Percentiles rank a stretch among this genome's conserved stretches.
These are phyloP conservation scores for Harpegnathos saltator DNA, from an alignment of 1,140 invertebrate species.

Conservation along the genomic window DNA sequence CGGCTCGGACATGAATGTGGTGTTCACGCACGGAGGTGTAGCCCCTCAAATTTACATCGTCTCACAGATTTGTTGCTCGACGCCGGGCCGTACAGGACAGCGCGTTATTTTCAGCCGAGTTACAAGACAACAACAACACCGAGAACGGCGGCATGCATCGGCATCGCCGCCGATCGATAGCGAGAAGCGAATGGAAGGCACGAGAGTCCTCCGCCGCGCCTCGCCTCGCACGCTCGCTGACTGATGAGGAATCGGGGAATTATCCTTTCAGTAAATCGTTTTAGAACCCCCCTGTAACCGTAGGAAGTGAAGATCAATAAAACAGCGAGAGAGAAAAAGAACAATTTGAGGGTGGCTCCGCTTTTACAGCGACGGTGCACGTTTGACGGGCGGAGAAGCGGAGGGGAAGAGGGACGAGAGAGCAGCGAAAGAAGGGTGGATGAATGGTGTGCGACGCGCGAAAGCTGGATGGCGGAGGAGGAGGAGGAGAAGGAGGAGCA, in stretches of 20 bases:
- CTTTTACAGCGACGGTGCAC: constrained; percentile 74
- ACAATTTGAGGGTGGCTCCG: constrained; percentile 78
- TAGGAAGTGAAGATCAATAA: constrained; percentile 84
- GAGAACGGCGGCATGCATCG: constrained; percentile 43
- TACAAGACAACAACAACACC: background rate
- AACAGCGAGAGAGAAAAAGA: constrained; percentile 81
- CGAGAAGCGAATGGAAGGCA: background rate
- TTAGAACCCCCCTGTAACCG: constrained; percentile 74
- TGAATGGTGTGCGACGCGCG: constrained; percentile 49
- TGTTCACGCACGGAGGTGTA: background rate
- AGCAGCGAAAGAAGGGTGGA: constrained; percentile 63
- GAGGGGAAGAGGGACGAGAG: background rate
- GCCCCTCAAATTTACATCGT: background rate
- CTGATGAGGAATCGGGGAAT: constrained; percentile 76
- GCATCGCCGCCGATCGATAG: constrained; percentile 40
- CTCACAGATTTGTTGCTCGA: background rate
- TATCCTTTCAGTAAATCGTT: constrained; percentile 80
- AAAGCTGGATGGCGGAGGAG: constrained; percentile 42
- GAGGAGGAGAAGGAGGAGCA: constrained; percentile 31
- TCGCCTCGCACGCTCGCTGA: constrained; percentile 19
- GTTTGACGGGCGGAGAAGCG: constrained; percentile 4
- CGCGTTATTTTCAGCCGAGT: constrained; percentile 13
- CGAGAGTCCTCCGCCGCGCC: constrained; percentile 39
- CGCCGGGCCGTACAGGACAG: too few species aligned
- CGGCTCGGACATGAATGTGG: background rate